Evolutionary conservation across 1,140 invertebrate species (phyloP).

Genomic region (Argopecten irradians): DNA sequence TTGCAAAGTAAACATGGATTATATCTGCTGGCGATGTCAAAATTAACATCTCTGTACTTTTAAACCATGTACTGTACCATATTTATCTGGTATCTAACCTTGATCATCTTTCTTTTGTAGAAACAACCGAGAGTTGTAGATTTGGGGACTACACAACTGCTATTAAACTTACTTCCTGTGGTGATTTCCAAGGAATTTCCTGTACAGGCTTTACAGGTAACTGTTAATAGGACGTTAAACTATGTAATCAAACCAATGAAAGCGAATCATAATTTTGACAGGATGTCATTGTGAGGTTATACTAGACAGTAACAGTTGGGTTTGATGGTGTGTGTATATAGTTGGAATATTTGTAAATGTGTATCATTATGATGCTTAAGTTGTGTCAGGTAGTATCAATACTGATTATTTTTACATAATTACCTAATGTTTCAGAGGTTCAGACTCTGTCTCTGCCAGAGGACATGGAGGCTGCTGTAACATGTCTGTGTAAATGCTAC

Average conservation of each 20-base stretch:
- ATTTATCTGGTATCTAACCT: too few relatives aligned
- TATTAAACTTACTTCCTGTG: not conserved
- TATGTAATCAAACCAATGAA: too few relatives aligned
- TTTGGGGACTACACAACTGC: not conserved
- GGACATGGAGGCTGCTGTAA: not conserved
- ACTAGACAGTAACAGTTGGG: too few relatives aligned
- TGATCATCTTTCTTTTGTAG: too few relatives aligned
- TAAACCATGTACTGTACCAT: too few relatives aligned
- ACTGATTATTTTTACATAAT: not conserved
- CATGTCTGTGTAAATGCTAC: not conserved
- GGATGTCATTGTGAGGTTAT: not conserved
- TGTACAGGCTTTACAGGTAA: constrained; percentile 15
- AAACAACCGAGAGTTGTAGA: not conserved
- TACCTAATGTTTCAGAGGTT: not conserved
- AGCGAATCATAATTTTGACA: not conserved
- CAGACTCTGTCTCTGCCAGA: not conserved
- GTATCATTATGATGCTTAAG: not conserved
- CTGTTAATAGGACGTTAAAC: too few relatives aligned
- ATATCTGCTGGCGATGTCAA: too few relatives aligned
- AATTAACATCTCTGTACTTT: too few relatives aligned
- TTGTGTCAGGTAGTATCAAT: not conserved
- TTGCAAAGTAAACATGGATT: too few relatives aligned
- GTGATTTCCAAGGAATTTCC: not conserved
- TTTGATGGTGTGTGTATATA: too few relatives aligned
- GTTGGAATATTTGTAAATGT: too few relatives aligned